Evolutionary conservation across 2,888 invertebrate genomes (phyloP), one percentile per base, ranked within the genome.

Genomic region (Trachelus tabidus): DNA sequence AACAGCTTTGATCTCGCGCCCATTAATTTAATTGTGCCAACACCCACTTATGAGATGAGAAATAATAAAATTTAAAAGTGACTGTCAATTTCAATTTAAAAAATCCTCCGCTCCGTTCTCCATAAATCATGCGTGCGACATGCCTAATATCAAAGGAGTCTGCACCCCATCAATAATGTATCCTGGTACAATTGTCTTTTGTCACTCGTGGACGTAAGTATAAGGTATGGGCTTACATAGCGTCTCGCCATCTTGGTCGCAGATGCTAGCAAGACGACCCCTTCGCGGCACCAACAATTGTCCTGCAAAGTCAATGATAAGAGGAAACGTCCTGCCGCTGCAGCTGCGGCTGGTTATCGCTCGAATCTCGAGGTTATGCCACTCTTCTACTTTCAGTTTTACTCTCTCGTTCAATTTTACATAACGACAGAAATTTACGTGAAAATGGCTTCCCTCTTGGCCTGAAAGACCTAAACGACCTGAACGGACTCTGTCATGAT

Each of bases 191-290:
- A 56, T 12, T 56, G 23, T 15, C 23, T 56, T 56, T 23, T 23
- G 23, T 56, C 56, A 15, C 56, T 56, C 56, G 23, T 75, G 76
- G 11, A 73, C 74, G 71, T 75, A 76, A 79, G 77, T 80, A 75
- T 73, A 77, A 77, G 77, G 78, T 78, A 76, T 79, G 82, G 82
- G 89, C 95, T 95, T 95, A 95, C 95, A 94, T 94, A 94, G 94
- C 92, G 88, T 89, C 82, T 95, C 95, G 88, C 95, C 95, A 87
- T 95, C 95, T 84, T 89, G 86, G 91, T 95, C 95, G 83, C 94
- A 94, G 89, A 95, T 94, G 93, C 95, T 95, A 86, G 90, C 89
- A 80, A 91, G 90, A 79, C 92, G 90, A 89, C 91, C 90, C 88
- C 92, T 89, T 82, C 92, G 88, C 80, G 89, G 86, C 90, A 91